Base-by-base conservation (phyloP, 2,888 invertebrate genomes). In the Gari tellinella region DNA sequence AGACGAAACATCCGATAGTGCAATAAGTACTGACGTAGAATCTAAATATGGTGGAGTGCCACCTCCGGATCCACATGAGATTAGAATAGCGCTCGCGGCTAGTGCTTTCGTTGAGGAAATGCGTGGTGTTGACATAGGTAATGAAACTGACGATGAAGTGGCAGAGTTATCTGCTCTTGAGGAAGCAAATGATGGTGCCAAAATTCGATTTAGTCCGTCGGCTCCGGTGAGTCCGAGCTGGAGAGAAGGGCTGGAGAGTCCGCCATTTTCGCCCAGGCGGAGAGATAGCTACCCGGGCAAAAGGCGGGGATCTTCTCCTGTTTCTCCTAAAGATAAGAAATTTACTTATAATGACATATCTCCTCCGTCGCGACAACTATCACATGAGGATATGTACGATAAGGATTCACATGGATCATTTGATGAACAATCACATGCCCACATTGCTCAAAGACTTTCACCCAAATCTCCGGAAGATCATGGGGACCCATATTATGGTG, bases 141-240 rank as follows among this genome's bases (percentile, higher is more conserved):
- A 78, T 52, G 80, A 81, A 25, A 81, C 80, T 0, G 81, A 82
- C 26, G 81, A 84, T 41, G 73, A 76, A 40, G 72, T 81, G 26
- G 80, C 78, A 1, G 80, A 82, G 53, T 60, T 80, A 25, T 70
- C 75, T 40, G 72, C 79, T 15, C 68, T 63, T 43, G 70, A 66
- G 8, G 79, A 77, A n/a, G 43, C 57, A 21, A 51, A 66, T 41
- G 62, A 62, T 37, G 72, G 64, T 15, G 79, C 62, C 23, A 82
- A 77, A 25, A 58, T 68, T 7, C 57, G 72, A 14, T 75, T 74
- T 55, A 87, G 87, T 72, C 89, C 88, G 1, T 85, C 88, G 8
- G 90, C 89, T 0, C 91, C 91, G 0, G 80, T 89, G n/a, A 90
- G 90, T 70, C 91, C 91, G 2, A 89, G 88, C 57, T 89, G 91